A percentile compares a stretch with the other conserved stretches of the same genome.
These are phyloP conservation scores for Meteorus colon DNA, from an alignment of 2,888 invertebrate species.

Conservation along the genomic window DNA sequence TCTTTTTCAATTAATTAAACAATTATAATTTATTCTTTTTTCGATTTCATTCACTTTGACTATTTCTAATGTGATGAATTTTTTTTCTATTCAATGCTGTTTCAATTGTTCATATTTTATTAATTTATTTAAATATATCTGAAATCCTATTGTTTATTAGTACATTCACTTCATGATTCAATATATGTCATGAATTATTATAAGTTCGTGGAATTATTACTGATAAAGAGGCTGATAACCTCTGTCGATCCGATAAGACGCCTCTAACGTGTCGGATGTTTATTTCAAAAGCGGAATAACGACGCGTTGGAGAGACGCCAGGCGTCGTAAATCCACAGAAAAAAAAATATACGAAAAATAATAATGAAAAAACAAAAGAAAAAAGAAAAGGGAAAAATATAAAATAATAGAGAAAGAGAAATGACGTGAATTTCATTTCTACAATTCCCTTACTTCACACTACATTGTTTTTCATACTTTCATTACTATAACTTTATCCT, in stretches of 20 bases:
- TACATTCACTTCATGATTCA: neutral
- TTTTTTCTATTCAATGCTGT: no score
- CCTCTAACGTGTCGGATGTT: slow-evolving; percentile 57
- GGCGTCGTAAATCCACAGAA: slow-evolving; percentile 68
- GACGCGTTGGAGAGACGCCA: slow-evolving; percentile 70
- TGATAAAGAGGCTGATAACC: slow-evolving; percentile 55
- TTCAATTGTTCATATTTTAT: no score
- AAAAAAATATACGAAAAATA: slow-evolving; percentile 61
- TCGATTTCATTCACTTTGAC: no score
- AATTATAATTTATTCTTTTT: no score
- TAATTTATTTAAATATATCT: no score
- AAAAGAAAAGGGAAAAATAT: slow-evolving; percentile 62
- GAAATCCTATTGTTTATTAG: neutral
- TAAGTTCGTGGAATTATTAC: slow-evolving; percentile 54
- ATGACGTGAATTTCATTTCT: slow-evolving; percentile 67
- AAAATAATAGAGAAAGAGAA: slow-evolving; percentile 38
- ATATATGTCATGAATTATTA: slow-evolving; percentile 32
- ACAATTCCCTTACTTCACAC: slow-evolving; percentile 48
- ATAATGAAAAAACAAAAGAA: slow-evolving; percentile 23
- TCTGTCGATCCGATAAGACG: slow-evolving; percentile 60
- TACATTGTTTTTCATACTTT: slow-evolving; percentile 50
- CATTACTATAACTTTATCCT: slow-evolving; percentile 43
- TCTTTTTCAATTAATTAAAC: no score
- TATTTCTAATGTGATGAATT: no score
- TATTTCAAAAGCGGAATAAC: slow-evolving; percentile 70